phyloP scores from a whole-genome alignment of 2,113 vertebrate genomes.

The Vimba vimba region DNA sequence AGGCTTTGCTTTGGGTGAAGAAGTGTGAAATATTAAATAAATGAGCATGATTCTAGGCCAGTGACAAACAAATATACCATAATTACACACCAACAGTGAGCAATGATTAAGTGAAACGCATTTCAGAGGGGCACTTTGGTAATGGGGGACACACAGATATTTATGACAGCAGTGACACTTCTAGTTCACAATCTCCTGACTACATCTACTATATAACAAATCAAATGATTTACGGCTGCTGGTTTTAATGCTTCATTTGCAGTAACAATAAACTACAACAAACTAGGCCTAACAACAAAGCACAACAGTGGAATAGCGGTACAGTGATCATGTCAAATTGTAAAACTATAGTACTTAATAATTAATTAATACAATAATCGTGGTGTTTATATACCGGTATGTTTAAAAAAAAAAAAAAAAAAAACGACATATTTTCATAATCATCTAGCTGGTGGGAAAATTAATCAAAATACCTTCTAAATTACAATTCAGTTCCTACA shows the following conservation, averaged over 20 bases:
- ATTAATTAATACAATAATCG: background rate
- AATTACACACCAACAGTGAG: slow-evolving; percentile 6
- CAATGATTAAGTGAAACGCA: background rate
- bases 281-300: background rate
- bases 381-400: background rate
- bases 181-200: background rate
- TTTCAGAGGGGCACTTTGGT: slow-evolving; percentile 10
- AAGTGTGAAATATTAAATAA: slow-evolving; percentile 40
- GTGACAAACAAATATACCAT: slow-evolving; percentile 21
- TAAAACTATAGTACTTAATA: background rate
- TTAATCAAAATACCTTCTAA: background rate
- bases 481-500: background rate
- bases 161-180: background rate
- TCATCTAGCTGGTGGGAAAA: background rate
- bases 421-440: background rate
- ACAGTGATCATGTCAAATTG: background rate
- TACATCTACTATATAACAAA: background rate
- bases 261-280: background rate
- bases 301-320: background rate
- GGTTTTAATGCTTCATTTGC: background rate
- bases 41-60: background rate
- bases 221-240: slow-evolving; percentile 8
- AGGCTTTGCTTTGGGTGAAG: slow-evolving; percentile 18
- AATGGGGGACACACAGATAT: background rate
- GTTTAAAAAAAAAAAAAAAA: background rate